Percentiles rank a stretch among this genome's conserved stretches.
phyloP scores from a whole-genome alignment of 2,888 invertebrate genomes.

The Himalopsyche japonica region DNA sequence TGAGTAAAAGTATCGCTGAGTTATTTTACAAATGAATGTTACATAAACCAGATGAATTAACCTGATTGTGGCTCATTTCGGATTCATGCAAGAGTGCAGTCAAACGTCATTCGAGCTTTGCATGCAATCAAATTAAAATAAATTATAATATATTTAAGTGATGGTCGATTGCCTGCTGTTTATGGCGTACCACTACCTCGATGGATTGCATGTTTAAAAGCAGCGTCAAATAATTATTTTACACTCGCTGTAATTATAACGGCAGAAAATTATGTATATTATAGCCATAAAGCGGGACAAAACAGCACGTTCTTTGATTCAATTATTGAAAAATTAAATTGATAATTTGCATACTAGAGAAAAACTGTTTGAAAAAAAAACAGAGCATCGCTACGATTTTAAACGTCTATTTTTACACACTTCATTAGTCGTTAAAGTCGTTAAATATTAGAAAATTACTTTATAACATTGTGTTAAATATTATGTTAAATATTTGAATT shows the following conservation, averaged over 20 bases:
- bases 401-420: no score
- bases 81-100: not conserved
- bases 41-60: not conserved
- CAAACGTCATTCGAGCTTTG: constrained; percentile 2
- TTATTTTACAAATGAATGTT: not conserved
- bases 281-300: not conserved
- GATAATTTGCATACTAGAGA: no score
- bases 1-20: not conserved
- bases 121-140: constrained; percentile 5
- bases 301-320: not conserved
- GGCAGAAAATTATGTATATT: not conserved
- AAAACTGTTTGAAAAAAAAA: no score
- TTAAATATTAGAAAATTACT: no score
- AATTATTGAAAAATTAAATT: not conserved
- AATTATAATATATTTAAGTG: constrained; percentile 4
- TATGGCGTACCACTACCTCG: not conserved
- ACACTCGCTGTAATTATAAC: not conserved
- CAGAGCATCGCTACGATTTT: no score
- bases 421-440: no score
- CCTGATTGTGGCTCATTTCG: not conserved
- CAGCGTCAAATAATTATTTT: not conserved
- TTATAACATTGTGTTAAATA: no score
- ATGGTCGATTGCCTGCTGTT: not conserved
- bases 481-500: no score
- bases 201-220: not conserved